These are phyloP conservation scores for Pyrochroa serraticornis DNA, from an alignment of 2,888 invertebrate species.

Conservation along the genomic window DNA sequence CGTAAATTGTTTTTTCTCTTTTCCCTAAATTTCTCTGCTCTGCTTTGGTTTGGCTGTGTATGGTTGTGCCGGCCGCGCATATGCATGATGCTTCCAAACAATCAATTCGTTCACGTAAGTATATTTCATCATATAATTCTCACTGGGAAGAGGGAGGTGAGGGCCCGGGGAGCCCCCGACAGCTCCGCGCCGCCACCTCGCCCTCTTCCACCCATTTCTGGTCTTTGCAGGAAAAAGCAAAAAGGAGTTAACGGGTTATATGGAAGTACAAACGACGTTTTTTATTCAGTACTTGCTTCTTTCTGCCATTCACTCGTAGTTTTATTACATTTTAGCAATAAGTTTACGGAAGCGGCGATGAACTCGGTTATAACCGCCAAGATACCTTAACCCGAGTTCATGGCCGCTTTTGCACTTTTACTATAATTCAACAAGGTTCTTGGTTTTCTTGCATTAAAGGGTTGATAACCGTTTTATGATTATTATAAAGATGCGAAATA, in stretches of 20 bases:
- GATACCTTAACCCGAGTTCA: no score
- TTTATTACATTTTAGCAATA: conserved; percentile 20
- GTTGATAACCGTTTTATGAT: background rate
- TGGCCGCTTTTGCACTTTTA: no score
- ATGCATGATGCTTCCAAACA: conserved; percentile 77
- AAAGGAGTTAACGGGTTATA: conserved; percentile 16
- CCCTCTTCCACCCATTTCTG: conserved; percentile 13
- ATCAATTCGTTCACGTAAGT: conserved; percentile 77
- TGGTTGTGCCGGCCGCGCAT: conserved; percentile 78
- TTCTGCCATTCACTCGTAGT: conserved; percentile 33
- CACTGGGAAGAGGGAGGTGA: conserved; percentile 16
- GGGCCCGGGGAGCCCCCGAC: background rate
- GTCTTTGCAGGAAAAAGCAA: conserved; percentile 37
- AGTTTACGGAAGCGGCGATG: background rate
- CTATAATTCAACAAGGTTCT: no score
- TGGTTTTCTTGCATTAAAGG: no score
- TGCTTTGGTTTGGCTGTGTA: conserved; percentile 77
- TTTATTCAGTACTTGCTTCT: conserved; percentile 35
- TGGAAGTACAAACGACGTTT: conserved; percentile 15
- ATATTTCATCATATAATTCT: conserved; percentile 54
- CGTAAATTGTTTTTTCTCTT: conserved; percentile 75
- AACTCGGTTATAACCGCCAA: background rate
- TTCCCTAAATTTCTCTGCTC: conserved; percentile 80
- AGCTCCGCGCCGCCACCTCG: conserved; percentile 3
- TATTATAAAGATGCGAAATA: background rate